Percentiles rank a stretch among this genome's conserved stretches.
Conservation (phyloP, 1,140 invertebrate genomes). For the Drosophila quadrilineata region DNA sequence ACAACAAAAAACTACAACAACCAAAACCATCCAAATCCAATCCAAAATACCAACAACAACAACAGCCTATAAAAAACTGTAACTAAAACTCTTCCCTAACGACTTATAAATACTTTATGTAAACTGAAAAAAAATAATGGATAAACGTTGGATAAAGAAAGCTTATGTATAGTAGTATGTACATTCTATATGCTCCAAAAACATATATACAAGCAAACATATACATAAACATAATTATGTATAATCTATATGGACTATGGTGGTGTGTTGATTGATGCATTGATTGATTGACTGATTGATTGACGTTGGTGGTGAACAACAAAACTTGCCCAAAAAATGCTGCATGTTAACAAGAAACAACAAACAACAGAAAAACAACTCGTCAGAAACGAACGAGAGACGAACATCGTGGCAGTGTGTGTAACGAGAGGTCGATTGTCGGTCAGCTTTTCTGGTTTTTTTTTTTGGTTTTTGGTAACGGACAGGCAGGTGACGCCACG, state of each 20-base stretch:
- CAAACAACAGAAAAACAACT: conserved; percentile 8
- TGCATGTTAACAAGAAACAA: conserved; percentile 46
- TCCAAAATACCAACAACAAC: conserved; percentile 38
- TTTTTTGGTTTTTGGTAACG: conserved; percentile 72
- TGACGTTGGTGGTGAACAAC: conserved; percentile 55
- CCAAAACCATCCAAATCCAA: conserved; percentile 32
- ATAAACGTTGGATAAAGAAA: conserved; percentile 42
- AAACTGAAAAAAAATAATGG: conserved; percentile 22
- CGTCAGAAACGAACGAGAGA: too few species aligned
- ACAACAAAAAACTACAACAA: conserved; percentile 34
- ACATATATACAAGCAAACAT: too few species aligned
- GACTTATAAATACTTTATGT: conserved; percentile 15
- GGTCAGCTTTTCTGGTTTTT: conserved; percentile 66
- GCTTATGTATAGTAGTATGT: too few species aligned
- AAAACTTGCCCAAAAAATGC: conserved; percentile 42
- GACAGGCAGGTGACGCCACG: conserved; percentile 40
- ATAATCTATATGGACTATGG: conserved; percentile 46
- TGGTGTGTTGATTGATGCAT: conserved; percentile 69
- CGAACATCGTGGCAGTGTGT: too few species aligned
- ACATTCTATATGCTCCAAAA: too few species aligned
- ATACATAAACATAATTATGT: conserved; percentile 35
- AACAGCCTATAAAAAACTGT: conserved; percentile 64
- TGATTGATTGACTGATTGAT: conserved; percentile 38
- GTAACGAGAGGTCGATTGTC: too few species aligned
- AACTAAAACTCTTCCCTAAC: conserved; percentile 63